Conservation (phyloP, 2,113 vertebrate species). For the Sander lucioperca region DNA sequence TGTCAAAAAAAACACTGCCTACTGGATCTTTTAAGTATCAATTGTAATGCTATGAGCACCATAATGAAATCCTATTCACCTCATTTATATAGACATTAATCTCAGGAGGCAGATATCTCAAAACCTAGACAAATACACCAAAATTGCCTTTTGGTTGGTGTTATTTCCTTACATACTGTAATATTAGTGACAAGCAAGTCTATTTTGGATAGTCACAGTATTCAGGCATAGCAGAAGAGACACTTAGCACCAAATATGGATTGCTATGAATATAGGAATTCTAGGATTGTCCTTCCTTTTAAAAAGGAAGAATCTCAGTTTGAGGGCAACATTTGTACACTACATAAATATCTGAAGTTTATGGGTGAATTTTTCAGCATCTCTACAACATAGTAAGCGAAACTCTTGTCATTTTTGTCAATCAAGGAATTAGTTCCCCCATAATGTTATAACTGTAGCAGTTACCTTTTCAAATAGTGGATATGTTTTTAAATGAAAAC, state of each 20-base stretch:
- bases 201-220: neutral
- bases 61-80: neutral
- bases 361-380: neutral
- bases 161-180: neutral
- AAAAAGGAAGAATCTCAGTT: neutral
- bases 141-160: neutral
- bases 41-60: neutral
- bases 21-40: neutral
- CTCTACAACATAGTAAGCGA: neutral
- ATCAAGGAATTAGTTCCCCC: neutral
- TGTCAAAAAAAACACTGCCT: neutral
- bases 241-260: constrained; percentile 8
- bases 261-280: neutral
- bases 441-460: neutral
- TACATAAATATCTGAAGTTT: neutral
- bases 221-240: neutral
- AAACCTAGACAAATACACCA: neutral
- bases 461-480: neutral
- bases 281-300: neutral
- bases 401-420: constrained; percentile 2
- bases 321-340: neutral
- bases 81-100: neutral
- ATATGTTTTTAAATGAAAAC: neutral
- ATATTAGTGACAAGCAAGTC: too few relatives aligned
- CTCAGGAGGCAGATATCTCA: neutral